Percentiles rank a stretch among this genome's conserved stretches.
phyloP scores from a whole-genome alignment of 1,140 invertebrate genomes.

The Bemisia tabaci region DNA sequence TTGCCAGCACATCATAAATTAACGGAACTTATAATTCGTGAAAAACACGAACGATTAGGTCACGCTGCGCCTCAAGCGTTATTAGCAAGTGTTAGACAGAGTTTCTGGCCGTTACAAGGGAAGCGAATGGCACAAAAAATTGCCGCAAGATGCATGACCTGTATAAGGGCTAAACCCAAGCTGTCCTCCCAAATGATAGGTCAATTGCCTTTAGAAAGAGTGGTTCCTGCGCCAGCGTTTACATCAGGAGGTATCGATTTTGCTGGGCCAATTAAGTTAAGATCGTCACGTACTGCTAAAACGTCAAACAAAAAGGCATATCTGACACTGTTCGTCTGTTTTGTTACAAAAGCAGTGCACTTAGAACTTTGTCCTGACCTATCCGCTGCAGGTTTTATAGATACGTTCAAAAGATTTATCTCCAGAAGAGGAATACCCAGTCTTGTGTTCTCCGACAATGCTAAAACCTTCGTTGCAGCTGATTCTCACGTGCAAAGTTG shows the following conservation, averaged over 20 bases:
- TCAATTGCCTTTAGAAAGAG: slow-evolving; percentile 20
- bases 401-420: slow-evolving; percentile 20
- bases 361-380: slow-evolving; percentile 31
- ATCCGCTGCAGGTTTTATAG: slow-evolving; percentile 29
- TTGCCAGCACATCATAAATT: no score
- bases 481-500: no score
- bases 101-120: background rate
- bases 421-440: slow-evolving; percentile 1
- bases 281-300: background rate
- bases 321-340: slow-evolving; percentile 32
- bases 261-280: slow-evolving; percentile 4
- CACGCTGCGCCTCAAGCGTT: background rate
- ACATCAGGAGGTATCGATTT: slow-evolving; percentile 22
- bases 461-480: slow-evolving; percentile 3
- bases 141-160: slow-evolving; percentile 17
- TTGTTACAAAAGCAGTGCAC: slow-evolving; percentile 30
- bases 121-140: background rate
- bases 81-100: background rate
- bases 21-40: background rate
- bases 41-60: background rate
- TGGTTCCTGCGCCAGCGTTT: slow-evolving; percentile 23
- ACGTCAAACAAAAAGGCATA: slow-evolving; percentile 21
- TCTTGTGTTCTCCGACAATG: slow-evolving; percentile 4
- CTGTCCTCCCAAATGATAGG: slow-evolving; percentile 21
- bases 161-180: slow-evolving; percentile 16